Evolutionary conservation across 1,140 invertebrate genomes (phyloP).

Genomic region (Geopemphigus sp.): DNA sequence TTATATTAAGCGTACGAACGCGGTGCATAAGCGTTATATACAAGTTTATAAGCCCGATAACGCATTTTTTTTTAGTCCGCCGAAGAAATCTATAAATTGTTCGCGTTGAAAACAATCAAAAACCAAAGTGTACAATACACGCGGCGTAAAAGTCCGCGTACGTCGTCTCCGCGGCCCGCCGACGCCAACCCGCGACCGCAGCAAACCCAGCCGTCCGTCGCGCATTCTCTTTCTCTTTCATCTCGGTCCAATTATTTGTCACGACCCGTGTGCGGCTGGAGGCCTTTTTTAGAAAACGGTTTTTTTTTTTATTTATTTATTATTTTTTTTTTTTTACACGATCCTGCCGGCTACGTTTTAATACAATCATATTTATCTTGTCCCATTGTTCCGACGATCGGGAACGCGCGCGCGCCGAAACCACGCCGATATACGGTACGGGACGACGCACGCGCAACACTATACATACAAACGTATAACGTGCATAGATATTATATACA

Average conservation of each 20-base stretch:
- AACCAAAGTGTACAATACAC: too few relatives aligned
- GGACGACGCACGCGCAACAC: constrained; percentile 18
- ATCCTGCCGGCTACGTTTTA: constrained; percentile 41
- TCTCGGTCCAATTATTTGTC: constrained; percentile 38
- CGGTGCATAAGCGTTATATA: too few relatives aligned
- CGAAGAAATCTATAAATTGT: too few relatives aligned
- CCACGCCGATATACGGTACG: background rate
- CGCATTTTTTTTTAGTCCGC: too few relatives aligned
- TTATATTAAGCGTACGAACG: too few relatives aligned
- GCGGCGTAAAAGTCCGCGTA: background rate
- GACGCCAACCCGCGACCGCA: background rate
- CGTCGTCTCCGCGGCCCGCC: background rate
- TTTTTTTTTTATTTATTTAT: constrained; percentile 17
- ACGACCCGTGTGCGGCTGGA: constrained; percentile 13
- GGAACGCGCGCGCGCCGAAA: constrained; percentile 11
- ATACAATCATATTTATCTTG: constrained; percentile 48
- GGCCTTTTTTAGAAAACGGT: constrained; percentile 27
- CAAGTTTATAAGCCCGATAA: too few relatives aligned
- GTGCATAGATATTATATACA: background rate
- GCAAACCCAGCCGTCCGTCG: background rate
- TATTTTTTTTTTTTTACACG: background rate
- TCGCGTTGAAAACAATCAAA: too few relatives aligned
- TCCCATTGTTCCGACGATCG: constrained; percentile 42
- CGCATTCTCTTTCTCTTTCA: background rate
- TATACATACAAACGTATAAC: background rate